Evolutionary conservation across 2,797 vertebrate genomes (phyloP).

Genomic region (Tapera naevia): DNA sequence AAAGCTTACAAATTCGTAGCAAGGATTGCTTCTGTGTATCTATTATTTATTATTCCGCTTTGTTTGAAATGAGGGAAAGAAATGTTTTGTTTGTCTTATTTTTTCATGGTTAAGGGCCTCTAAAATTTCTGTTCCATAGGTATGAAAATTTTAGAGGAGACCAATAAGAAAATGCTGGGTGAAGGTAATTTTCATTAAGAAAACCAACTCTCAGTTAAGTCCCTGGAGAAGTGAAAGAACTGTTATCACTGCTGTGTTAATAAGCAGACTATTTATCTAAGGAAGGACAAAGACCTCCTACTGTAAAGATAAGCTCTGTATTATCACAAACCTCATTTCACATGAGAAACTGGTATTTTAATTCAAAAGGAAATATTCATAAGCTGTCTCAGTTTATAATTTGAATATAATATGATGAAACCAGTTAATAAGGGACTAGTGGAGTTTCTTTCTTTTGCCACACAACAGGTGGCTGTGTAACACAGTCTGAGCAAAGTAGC

Average conservation of each 20-base stretch:
- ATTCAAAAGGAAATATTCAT: slow-evolving; percentile 54
- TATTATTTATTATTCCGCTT: not conserved
- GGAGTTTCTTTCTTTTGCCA: not conserved
- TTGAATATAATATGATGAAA: slow-evolving; percentile 1
- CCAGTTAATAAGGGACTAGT: not conserved
- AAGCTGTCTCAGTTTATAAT: slow-evolving; percentile 8
- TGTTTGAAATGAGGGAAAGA: not conserved
- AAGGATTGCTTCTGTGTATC: no score
- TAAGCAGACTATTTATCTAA: not conserved
- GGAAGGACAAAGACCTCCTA: slow-evolving; percentile 39
- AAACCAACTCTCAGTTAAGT: not conserved
- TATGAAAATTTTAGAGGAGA: not conserved
- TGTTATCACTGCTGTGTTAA: not conserved
- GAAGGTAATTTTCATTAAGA: not conserved
- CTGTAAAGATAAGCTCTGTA: slow-evolving; percentile 49
- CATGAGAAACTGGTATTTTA: not conserved
- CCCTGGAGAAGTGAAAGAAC: not conserved
- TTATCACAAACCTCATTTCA: slow-evolving; percentile 35
- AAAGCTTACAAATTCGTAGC: accelerated
- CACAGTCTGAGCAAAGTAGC: not conserved
- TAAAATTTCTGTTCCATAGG: not conserved
- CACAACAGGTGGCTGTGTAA: slow-evolving; percentile 25
- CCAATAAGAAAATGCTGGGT: not conserved
- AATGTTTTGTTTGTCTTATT: accelerated
- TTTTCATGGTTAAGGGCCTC: not conserved